phyloP scores from a whole-genome alignment of 30 jellyfish, hydroid and myxozoan species.

The Mastigias papua region DNA sequence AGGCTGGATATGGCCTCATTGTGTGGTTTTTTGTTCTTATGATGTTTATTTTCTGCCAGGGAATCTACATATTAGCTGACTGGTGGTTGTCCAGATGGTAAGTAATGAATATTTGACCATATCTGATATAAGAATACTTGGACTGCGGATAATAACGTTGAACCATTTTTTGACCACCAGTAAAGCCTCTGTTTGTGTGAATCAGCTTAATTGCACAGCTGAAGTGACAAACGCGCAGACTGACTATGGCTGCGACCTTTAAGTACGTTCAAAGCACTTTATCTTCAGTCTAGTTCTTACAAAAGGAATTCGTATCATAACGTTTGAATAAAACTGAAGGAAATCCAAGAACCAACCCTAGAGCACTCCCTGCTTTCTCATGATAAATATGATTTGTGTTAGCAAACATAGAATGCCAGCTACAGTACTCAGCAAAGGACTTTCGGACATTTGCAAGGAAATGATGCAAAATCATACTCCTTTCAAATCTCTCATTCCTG shows the following conservation, averaged over 20 bases:
- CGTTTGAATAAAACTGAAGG: too few relatives aligned
- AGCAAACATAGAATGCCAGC: too few relatives aligned
- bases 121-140: background rate
- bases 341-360: too few relatives aligned
- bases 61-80: conserved; percentile 71
- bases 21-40: conserved; percentile 64
- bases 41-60: conserved; percentile 76
- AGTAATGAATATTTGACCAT: background rate
- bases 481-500: too few relatives aligned
- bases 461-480: too few relatives aligned
- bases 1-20: conserved; percentile 79
- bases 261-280: background rate
- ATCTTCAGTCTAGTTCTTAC: background rate
- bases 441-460: too few relatives aligned
- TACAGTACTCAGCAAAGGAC: too few relatives aligned
- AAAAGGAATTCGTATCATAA: background rate
- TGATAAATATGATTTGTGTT: too few relatives aligned
- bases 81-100: conserved; percentile 96
- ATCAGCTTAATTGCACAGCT: background rate
- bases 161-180: background rate
- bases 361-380: background rate
- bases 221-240: background rate
- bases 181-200: background rate
- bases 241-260: background rate
- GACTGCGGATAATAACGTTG: background rate